Percentiles rank a stretch among this genome's conserved stretches.
phyloP scores from a whole-genome alignment of 2,797 vertebrate species.

The Taeniopygia guttata region DNA sequence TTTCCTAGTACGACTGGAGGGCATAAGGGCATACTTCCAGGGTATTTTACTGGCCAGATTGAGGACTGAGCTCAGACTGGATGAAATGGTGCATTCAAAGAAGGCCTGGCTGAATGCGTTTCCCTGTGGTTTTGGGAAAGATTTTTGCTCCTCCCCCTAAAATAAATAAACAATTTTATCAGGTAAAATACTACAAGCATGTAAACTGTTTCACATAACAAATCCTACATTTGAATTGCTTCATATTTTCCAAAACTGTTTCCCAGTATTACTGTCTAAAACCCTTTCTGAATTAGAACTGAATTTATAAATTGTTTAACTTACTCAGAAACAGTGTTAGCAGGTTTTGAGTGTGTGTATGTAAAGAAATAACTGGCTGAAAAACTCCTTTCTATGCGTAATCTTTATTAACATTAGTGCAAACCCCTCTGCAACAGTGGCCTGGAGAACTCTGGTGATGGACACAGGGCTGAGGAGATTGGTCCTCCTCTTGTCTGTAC shows the following conservation, averaged over 20 bases:
- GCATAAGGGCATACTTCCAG: background rate
- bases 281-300: background rate
- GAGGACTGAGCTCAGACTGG: background rate
- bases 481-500: background rate
- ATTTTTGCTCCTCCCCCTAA: background rate
- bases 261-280: background rate
- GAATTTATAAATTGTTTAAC: background rate
- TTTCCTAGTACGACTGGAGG: background rate
- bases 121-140: background rate
- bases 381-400: background rate
- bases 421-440: background rate
- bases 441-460: background rate
- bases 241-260: background rate
- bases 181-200: background rate
- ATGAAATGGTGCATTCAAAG: fast-evolving
- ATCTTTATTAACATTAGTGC: background rate
- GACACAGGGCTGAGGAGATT: background rate
- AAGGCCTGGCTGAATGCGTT: background rate
- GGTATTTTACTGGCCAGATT: background rate
- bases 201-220: background rate
- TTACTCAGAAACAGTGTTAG: slow-evolving; percentile 1
- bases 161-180: background rate
- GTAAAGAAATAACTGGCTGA: background rate
- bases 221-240: background rate
- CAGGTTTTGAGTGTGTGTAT: background rate